phyloP scores from a whole-genome alignment of 53 echinoderm and acorn worm species.

The Apostichopus leukothele region DNA sequence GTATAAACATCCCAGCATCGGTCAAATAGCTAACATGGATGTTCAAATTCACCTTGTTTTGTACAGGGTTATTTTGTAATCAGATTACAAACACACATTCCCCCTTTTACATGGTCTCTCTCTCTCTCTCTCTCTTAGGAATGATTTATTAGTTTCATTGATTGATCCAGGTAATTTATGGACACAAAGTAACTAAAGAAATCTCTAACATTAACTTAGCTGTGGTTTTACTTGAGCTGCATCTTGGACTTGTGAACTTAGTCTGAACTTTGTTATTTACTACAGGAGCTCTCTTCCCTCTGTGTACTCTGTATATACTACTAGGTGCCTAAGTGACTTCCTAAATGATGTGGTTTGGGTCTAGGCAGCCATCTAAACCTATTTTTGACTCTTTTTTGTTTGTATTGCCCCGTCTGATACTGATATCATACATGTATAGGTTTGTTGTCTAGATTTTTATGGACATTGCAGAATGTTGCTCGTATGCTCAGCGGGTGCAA shows the following conservation, averaged over 20 bases:
- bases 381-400: not conserved
- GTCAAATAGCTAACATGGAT: no score
- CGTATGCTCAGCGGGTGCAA: no score
- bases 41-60: no score
- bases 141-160: not conserved
- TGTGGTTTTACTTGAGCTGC: constrained; percentile 5
- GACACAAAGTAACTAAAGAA: not conserved
- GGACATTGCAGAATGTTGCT: not conserved
- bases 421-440: not conserved
- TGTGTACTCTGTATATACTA: not conserved
- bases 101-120: no score
- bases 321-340: not conserved
- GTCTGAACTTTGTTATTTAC: constrained; percentile 13
- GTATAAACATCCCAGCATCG: no score
- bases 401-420: not conserved
- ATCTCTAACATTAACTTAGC: not conserved
- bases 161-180: not conserved
- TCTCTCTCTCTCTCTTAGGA: no score
- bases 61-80: no score
- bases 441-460: not conserved
- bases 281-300: not conserved
- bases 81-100: no score
- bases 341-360: not conserved
- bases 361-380: not conserved
- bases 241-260: constrained; percentile 6